These are phyloP conservation scores for Anastrepha obliqua DNA, from an alignment of 1,140 invertebrate species.

Conservation along the genomic window DNA sequence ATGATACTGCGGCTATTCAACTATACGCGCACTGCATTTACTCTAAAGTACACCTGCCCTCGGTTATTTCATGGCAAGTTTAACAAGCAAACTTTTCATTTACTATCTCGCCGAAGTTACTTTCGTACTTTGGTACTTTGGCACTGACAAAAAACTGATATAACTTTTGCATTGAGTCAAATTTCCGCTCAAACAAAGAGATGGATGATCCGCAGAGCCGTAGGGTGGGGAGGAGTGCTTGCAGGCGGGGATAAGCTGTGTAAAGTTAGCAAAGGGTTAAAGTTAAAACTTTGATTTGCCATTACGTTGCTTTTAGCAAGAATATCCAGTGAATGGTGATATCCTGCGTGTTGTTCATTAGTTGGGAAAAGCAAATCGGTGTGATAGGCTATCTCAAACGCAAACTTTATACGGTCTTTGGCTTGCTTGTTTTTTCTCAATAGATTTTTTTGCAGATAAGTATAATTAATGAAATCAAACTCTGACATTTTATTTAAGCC, in stretches of 20 bases:
- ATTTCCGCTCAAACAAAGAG: constrained; percentile 41
- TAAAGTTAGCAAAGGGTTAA: constrained; percentile 47
- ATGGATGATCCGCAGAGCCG: not conserved
- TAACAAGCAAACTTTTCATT: constrained; percentile 53
- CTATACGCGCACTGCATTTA: not conserved
- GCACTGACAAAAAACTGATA: constrained; percentile 48
- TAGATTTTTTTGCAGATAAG: constrained; percentile 14
- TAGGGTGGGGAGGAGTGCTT: not conserved
- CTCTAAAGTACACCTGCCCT: constrained; percentile 13
- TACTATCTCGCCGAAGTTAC: constrained; percentile 50
- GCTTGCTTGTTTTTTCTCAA: not conserved
- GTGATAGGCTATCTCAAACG: constrained; percentile 26
- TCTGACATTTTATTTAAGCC: constrained; percentile 25
- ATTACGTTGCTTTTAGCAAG: constrained; percentile 24
- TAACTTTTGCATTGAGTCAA: constrained; percentile 50
- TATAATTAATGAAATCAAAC: constrained; percentile 45
- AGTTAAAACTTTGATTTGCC: constrained; percentile 38
- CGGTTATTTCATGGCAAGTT: constrained; percentile 50
- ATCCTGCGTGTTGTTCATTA: constrained; percentile 28
- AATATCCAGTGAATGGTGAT: constrained; percentile 17
- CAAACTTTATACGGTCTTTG: not conserved
- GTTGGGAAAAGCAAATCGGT: constrained; percentile 34
- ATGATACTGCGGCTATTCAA: not conserved
- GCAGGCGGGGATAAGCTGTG: not conserved
- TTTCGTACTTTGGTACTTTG: constrained; percentile 43